Evolutionary conservation across 1,140 invertebrate genomes (phyloP).

Genomic region (Drosophila trapezifrons): DNA sequence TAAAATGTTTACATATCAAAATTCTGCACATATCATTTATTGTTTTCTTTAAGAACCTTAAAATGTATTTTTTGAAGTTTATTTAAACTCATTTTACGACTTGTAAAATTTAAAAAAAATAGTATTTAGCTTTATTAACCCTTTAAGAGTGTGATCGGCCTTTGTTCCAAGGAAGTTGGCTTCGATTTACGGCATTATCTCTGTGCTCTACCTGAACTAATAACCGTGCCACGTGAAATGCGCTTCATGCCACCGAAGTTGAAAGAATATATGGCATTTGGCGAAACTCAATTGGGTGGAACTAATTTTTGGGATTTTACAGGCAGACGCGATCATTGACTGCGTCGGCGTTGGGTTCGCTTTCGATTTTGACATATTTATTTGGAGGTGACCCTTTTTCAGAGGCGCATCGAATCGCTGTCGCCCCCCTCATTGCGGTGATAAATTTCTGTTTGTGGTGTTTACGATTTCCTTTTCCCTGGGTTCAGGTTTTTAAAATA

Average conservation of each 20-base stretch:
- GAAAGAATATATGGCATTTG: slow-evolving; percentile 39
- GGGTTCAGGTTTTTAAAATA: neutral
- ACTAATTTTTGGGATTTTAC: slow-evolving; percentile 59
- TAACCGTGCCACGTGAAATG: slow-evolving; percentile 24
- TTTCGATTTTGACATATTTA: slow-evolving; percentile 76
- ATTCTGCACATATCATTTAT: too few relatives aligned
- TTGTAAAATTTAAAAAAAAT: too few relatives aligned
- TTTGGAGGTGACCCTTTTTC: slow-evolving; percentile 66
- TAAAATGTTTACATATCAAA: too few relatives aligned
- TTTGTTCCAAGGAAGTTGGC: neutral
- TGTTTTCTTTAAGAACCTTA: too few relatives aligned
- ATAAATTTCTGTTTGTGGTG: slow-evolving; percentile 44
- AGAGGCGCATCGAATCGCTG: slow-evolving; percentile 66
- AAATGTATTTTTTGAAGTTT: too few relatives aligned
- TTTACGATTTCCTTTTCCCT: slow-evolving; percentile 51
- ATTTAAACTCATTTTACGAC: too few relatives aligned
- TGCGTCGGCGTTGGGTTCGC: slow-evolving; percentile 57
- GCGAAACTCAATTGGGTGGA: slow-evolving; percentile 65
- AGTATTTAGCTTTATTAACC: slow-evolving; percentile 14
- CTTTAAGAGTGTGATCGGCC: neutral
- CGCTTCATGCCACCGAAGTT: slow-evolving; percentile 13
- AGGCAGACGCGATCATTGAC: slow-evolving; percentile 12
- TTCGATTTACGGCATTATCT: neutral
- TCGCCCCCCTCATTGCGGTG: slow-evolving; percentile 15
- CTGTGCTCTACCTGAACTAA: slow-evolving; percentile 42